Evolutionary conservation across 2,888 invertebrate genomes (phyloP), one percentile per base, ranked within the genome.

Genomic region (Protonemura montana): DNA sequence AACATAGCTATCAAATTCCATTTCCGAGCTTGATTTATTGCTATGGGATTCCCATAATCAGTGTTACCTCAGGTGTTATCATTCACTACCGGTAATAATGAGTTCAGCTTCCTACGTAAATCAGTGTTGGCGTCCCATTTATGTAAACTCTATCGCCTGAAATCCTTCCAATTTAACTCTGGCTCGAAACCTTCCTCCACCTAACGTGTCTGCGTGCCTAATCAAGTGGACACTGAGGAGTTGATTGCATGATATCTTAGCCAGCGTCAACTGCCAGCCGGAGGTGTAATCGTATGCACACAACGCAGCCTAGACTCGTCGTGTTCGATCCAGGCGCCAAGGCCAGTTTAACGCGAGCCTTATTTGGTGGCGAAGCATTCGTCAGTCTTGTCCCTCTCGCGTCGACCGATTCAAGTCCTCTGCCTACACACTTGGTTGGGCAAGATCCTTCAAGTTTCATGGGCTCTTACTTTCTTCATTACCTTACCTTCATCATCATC

Each of bases 321-420:
- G 77, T 80, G 6, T 27, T 28, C 80, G 80, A 27, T 26, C 6
- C 26, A 26, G 10, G 26, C 29, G 28, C 30, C 81, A 81, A 81
- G 81, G 81, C n/a, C 81, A 30, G 28, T 28, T n/a, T 28, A 13
- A 29, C 81, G n/a, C 81, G 6, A 7, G 81, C 81, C 81, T 81
- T 81, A 81, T 81, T 81, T 81, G 81, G 81, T 81, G 7, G n/a
- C 27, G 29, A n/a, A 80, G 81, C 81, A 81, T 28, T 78, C 81
- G 81, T 27, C n/a, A 81, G 28, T 2, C 26, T 26, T 28, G 21
- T 78, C 26, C 78, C 21, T 26, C 7, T 21, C 26, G n/a, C n/a
- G n/a, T n/a, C n/a, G n/a, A n/a, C n/a, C n/a, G n/a, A n/a, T n/a
- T n/a, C n/a, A n/a, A n/a, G n/a, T 77, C 77, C n/a, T 13, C 77